Conservation (phyloP, 2,888 invertebrate species). For the Cheilosia vulpina region DNA sequence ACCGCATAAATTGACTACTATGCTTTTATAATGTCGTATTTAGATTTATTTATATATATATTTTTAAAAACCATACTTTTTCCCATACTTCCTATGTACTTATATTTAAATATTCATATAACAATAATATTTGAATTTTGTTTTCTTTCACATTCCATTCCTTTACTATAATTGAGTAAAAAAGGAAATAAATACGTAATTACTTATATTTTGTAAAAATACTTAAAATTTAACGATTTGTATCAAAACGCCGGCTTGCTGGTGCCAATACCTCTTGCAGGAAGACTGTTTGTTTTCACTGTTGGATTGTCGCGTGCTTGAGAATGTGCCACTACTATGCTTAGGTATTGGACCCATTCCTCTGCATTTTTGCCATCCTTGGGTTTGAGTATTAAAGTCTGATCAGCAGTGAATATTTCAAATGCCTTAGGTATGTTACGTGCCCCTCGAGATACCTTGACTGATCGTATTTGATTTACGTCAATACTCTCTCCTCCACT, state of each 20-base stretch:
- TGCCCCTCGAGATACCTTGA: slow-evolving; percentile 95
- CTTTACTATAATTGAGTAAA: slow-evolving; percentile 42
- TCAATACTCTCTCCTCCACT: slow-evolving; percentile 94
- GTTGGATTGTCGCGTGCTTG: slow-evolving; percentile 83
- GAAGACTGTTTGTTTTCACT: slow-evolving; percentile 83
- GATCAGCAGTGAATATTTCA: slow-evolving; percentile 97
- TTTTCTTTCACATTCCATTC: slow-evolving; percentile 17
- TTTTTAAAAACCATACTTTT: slow-evolving; percentile 15
- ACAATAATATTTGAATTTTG: slow-evolving; percentile 12
- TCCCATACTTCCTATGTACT: slow-evolving; percentile 12
- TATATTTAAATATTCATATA: slow-evolving; percentile 1
- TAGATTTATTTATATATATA: slow-evolving; percentile 1
- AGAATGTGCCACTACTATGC: slow-evolving; percentile 94
- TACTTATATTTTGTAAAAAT: slow-evolving; percentile 38
- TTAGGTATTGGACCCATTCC: slow-evolving; percentile 97
- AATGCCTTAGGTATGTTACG: slow-evolving; percentile 97
- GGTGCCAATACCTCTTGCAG: slow-evolving; percentile 83
- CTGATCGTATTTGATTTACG: slow-evolving; percentile 96
- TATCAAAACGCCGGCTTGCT: slow-evolving; percentile 82
- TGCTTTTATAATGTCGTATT: not conserved
- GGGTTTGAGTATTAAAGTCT: slow-evolving; percentile 95
- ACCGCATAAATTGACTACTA: not conserved
- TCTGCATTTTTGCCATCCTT: slow-evolving; percentile 97
- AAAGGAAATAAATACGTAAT: slow-evolving; percentile 50
- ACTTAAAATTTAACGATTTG: slow-evolving; percentile 28